Evolutionary conservation across 2,888 invertebrate genomes (phyloP).

Genomic region (Ommatoiulus sabulosus): DNA sequence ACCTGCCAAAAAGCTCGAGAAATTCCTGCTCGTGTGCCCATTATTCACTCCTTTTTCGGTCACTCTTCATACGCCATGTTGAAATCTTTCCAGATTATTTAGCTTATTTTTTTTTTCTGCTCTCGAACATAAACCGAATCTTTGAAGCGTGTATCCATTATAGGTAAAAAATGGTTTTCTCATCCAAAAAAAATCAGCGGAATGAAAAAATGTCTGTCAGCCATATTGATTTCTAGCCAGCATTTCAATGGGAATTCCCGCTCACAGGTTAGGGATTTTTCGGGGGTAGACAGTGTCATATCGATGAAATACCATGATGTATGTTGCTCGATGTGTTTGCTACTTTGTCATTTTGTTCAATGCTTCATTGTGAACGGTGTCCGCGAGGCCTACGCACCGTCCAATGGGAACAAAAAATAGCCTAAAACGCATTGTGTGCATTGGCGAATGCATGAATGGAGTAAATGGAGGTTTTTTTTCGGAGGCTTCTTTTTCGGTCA

Average conservation of each 20-base stretch:
- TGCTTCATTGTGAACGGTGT: background rate
- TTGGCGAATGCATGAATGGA: background rate
- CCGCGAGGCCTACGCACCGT: background rate
- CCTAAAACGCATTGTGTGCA: background rate
- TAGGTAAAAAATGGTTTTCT: constrained; percentile 27
- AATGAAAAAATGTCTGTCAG: constrained; percentile 40
- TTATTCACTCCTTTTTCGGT: background rate
- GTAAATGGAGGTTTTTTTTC: background rate
- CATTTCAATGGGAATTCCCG: background rate
- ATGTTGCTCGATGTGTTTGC: constrained; percentile 7
- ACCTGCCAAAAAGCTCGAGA: background rate
- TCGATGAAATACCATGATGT: constrained; percentile 43
- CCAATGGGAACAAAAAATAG: background rate
- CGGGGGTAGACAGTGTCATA: background rate
- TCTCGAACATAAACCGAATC: background rate
- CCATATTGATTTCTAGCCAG: background rate
- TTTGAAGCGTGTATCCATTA: constrained; percentile 35
- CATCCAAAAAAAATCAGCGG: background rate
- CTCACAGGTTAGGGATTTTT: background rate
- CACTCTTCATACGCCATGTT: background rate
- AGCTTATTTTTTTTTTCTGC: background rate
- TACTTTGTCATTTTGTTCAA: constrained; percentile 33
- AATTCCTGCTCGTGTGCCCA: background rate
- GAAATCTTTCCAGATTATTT: constrained; percentile 39
- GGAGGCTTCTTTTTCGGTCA: background rate